Conservation (phyloP, 2,888 invertebrate genomes). For the Anoplius nigerrimus region DNA sequence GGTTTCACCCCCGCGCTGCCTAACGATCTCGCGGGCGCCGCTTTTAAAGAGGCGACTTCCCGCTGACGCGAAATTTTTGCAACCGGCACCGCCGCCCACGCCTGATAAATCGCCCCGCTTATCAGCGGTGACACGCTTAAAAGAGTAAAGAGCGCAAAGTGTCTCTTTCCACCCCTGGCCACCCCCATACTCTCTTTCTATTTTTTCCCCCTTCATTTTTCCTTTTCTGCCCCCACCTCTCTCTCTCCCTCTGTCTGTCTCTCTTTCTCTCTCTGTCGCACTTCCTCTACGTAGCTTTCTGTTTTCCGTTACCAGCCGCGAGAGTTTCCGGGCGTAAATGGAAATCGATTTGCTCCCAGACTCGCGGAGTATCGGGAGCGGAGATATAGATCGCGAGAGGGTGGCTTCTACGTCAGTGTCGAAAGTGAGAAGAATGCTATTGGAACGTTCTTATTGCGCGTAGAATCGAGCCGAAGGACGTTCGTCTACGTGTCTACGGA, state of each 20-base stretch:
- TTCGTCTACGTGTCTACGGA: too few species aligned
- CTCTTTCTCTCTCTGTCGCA: background rate
- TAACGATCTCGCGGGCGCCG: too few species aligned
- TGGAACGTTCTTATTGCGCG: too few species aligned
- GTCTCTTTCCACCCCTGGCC: background rate
- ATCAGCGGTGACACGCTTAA: constrained; percentile 24
- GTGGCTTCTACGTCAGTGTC: background rate
- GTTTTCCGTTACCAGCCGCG: too few species aligned
- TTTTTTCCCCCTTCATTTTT: background rate
- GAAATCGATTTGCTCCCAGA: too few species aligned
- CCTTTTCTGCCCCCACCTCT: background rate
- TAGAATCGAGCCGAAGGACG: too few species aligned
- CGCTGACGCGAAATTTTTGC: constrained; percentile 28
- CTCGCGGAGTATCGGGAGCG: background rate
- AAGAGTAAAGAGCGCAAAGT: constrained; percentile 20
- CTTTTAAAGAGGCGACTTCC: background rate
- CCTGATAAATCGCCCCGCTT: constrained; percentile 32
- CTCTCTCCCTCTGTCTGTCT: background rate
- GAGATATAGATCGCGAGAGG: background rate
- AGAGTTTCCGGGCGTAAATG: too few species aligned
- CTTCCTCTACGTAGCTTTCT: too few species aligned
- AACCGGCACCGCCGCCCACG: constrained; percentile 1
- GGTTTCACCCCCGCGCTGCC: background rate
- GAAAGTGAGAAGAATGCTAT: too few species aligned
- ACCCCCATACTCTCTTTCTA: background rate